A percentile compares a stretch with the other conserved stretches of the same genome.
phyloP scores from a whole-genome alignment of 1,140 invertebrate genomes.

The Drosophila ogumai region DNA sequence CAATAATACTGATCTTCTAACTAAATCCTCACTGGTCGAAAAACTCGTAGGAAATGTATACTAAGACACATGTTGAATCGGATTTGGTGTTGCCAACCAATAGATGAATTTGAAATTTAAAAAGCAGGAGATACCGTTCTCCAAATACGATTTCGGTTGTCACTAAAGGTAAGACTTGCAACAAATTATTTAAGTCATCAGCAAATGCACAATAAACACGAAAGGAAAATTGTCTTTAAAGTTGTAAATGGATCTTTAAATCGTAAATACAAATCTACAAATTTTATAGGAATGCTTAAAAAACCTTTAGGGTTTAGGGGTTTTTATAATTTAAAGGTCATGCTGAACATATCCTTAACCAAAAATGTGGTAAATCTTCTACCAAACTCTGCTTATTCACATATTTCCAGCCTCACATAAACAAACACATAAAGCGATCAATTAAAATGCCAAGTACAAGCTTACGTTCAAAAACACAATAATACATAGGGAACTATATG shows the following conservation, averaged over 20 bases:
- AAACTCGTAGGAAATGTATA: not conserved
- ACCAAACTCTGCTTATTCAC: not conserved
- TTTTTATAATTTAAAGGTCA: too few relatives aligned
- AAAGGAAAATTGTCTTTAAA: not conserved
- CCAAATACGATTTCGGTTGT: too few relatives aligned
- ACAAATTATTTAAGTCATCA: not conserved
- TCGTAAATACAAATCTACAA: too few relatives aligned
- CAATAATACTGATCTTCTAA: not conserved
- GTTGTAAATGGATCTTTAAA: not conserved
- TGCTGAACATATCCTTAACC: not conserved
- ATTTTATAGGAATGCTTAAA: too few relatives aligned
- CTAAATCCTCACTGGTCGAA: not conserved
- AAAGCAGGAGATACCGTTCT: not conserved
- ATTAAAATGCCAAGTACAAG: slow-evolving; percentile 14
- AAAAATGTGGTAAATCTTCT: not conserved
- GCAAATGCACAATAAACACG: not conserved
- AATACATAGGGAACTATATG: slow-evolving; percentile 51
- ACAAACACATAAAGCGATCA: not conserved
- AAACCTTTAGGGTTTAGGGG: too few relatives aligned
- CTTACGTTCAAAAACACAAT: slow-evolving; percentile 62
- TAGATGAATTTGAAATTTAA: not conserved
- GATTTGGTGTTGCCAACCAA: not conserved
- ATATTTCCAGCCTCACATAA: not conserved
- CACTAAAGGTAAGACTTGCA: not conserved
- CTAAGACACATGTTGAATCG: not conserved